These are phyloP conservation scores for Cerastoderma edule DNA, from an alignment of 2,888 invertebrate species.

Conservation along the genomic window DNA sequence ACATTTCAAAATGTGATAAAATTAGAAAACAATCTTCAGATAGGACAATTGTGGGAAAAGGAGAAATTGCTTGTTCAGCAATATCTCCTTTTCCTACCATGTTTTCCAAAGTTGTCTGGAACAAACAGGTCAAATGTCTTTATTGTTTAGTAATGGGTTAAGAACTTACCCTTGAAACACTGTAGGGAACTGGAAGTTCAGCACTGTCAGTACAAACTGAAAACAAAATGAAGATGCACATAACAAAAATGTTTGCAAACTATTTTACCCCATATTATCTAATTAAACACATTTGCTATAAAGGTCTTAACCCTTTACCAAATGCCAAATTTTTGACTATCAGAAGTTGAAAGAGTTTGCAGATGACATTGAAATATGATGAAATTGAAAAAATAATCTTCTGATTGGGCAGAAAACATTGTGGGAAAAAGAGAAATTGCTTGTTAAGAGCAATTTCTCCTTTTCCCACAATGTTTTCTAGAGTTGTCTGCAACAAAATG, in stretches of 20 bases:
- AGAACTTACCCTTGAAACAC: constrained; percentile 79
- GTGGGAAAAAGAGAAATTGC: too few species aligned
- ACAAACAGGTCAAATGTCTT: not conserved
- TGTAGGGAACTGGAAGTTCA: constrained; percentile 79
- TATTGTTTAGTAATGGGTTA: not conserved
- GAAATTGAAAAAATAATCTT: too few species aligned
- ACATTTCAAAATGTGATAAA: not conserved
- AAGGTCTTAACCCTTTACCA: too few species aligned
- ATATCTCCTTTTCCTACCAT: constrained; percentile 6
- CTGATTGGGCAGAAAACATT: too few species aligned
- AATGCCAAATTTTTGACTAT: too few species aligned
- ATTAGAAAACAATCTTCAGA: constrained; percentile 13
- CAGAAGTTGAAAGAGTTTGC: too few species aligned
- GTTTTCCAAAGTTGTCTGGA: not conserved
- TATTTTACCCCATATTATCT: not conserved
- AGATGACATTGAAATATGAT: too few species aligned
- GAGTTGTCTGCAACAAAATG: too few species aligned
- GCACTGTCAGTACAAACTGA: constrained; percentile 77
- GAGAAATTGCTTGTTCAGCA: not conserved
- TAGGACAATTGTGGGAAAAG: constrained; percentile 3
- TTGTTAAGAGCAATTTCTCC: too few species aligned
- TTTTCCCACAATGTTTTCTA: too few species aligned
- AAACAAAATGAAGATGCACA: constrained; percentile 35
- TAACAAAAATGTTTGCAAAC: not conserved
- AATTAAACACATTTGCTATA: not conserved